Conservation (phyloP, 1,140 invertebrate species). For the Panulirus ornatus region DNA sequence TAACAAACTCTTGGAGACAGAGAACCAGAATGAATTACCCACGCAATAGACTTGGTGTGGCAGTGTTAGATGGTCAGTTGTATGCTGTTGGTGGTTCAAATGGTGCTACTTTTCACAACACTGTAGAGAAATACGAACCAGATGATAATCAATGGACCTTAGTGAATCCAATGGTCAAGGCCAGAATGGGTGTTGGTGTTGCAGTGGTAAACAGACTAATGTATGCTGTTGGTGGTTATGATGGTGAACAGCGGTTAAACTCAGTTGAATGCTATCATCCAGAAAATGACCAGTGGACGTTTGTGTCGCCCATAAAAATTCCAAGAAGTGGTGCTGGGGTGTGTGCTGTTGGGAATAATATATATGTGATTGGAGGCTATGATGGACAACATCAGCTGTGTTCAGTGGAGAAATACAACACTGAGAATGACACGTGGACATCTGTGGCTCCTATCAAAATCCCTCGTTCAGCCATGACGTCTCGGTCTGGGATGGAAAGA, state of each 20-base stretch:
- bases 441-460: conserved; percentile 84
- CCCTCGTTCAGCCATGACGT: conserved; percentile 90
- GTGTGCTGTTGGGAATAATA: conserved; percentile 87
- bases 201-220: conserved; percentile 94
- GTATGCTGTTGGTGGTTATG: conserved; percentile 93
- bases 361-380: conserved; percentile 92
- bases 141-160: conserved; percentile 90
- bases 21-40: conserved; percentile 87
- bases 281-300: conserved; percentile 90
- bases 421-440: conserved; percentile 87
- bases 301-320: conserved; percentile 82
- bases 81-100: conserved; percentile 94
- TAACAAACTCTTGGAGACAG: conserved; percentile 85
- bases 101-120: conserved; percentile 89
- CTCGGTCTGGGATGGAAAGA: conserved; percentile 87
- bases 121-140: conserved; percentile 92
- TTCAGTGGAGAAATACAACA: conserved; percentile 90
- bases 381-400: conserved; percentile 87
- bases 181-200: conserved; percentile 91
- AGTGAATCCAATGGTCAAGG: conserved; percentile 89
- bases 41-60: conserved; percentile 92
- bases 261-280: conserved; percentile 95
- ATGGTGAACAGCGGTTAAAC: conserved; percentile 88
- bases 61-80: conserved; percentile 92
- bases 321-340: conserved; percentile 81